phyloP scores from a whole-genome alignment of 2,113 vertebrate genomes.

The Rhineura floridana region DNA sequence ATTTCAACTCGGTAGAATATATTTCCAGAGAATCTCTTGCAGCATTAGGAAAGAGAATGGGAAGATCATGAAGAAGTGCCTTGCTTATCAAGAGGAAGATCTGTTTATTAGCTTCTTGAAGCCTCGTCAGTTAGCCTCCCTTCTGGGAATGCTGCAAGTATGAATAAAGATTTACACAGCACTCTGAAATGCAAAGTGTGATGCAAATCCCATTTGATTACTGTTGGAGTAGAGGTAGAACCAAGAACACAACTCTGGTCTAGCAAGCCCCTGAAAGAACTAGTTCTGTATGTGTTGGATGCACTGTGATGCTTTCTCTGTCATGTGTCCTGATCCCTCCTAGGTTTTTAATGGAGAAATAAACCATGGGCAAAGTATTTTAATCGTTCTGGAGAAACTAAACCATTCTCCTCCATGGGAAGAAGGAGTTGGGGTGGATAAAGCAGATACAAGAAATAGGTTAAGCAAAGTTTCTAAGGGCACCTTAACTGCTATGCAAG shows the following conservation, averaged over 20 bases:
- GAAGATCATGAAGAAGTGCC: conserved; percentile 44
- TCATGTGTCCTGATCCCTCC: background rate
- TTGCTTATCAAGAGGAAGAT: conserved; percentile 46
- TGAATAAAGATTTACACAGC: conserved; percentile 62
- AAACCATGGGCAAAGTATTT: background rate
- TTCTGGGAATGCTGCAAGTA: conserved; percentile 27
- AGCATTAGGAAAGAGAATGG: background rate
- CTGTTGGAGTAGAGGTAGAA: conserved; percentile 47
- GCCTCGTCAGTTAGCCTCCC: conserved; percentile 48
- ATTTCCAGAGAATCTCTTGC: conserved; percentile 32
- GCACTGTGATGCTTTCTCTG: background rate
- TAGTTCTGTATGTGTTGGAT: background rate
- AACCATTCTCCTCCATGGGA: background rate
- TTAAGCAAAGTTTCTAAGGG: conserved; percentile 13
- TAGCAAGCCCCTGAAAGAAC: background rate
- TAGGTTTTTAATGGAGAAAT: background rate
- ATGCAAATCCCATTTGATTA: conserved; percentile 50
- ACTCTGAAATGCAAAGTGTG: conserved; percentile 55
- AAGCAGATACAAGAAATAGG: background rate
- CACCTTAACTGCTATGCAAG: background rate
- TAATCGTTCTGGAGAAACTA: background rate
- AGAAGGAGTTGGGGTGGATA: background rate
- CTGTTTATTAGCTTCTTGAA: conserved; percentile 58
- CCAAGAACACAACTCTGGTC: background rate
- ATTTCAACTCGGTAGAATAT: conserved; percentile 55